Conservation (phyloP, 2,888 invertebrate species). For the Pyrocoelia pectoralis region DNA sequence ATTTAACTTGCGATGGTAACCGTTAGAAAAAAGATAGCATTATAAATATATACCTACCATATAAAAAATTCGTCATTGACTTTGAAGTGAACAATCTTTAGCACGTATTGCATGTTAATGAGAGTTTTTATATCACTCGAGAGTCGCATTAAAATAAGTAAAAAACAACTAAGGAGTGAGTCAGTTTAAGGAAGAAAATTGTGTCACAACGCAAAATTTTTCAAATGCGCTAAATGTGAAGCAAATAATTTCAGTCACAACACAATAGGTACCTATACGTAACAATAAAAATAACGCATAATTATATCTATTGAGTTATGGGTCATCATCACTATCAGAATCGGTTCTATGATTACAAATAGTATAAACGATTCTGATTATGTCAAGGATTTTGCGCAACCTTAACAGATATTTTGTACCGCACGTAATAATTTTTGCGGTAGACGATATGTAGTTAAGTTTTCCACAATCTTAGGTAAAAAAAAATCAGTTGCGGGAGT, state of each 20-base stretch:
- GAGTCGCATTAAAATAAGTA: conserved; percentile 2
- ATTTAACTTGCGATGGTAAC: too few species aligned
- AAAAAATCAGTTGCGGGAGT: conserved; percentile 22
- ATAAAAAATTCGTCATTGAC: not conserved
- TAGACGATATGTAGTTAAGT: not conserved
- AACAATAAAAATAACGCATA: not conserved
- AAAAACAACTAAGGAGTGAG: not conserved
- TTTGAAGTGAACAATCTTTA: not conserved
- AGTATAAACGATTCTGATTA: not conserved
- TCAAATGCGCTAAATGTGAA: too few species aligned
- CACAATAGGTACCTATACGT: not conserved
- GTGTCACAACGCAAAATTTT: not conserved
- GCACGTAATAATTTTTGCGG: conserved; percentile 6
- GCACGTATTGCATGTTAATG: not conserved
- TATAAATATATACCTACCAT: not conserved
- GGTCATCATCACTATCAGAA: not conserved
- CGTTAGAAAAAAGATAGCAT: too few species aligned
- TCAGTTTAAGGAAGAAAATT: not conserved
- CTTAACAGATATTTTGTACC: not conserved
- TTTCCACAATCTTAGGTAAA: conserved; percentile 24
- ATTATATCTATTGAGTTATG: not conserved
- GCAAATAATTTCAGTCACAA: not conserved
- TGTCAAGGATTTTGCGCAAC: conserved; percentile 3
- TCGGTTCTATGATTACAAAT: not conserved
- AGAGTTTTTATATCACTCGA: not conserved